phyloP scores from a whole-genome alignment of 2,888 invertebrate species.

The Eristalinus aeneus region DNA sequence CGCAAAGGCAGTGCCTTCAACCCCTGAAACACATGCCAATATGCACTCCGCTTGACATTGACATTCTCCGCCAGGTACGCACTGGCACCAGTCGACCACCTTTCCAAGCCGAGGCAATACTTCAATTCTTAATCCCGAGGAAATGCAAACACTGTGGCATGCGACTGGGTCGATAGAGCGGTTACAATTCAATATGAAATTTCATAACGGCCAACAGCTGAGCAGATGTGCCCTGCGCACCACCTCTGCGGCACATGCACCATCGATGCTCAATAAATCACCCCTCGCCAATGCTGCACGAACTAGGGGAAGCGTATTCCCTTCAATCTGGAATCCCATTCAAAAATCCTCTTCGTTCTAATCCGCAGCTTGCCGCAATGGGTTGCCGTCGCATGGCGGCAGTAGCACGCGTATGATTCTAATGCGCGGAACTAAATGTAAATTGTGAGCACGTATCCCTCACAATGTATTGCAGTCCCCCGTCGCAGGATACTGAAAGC shows the following conservation, averaged over 20 bases:
- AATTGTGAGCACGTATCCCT: constrained; percentile 59
- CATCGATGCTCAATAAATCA: constrained; percentile 61
- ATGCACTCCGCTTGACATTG: background rate
- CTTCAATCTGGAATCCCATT: background rate
- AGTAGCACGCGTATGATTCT: constrained; percentile 52
- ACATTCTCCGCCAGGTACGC: background rate
- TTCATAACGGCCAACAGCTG: constrained; percentile 66
- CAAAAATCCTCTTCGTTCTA: constrained; percentile 32
- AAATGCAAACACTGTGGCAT: constrained; percentile 29
- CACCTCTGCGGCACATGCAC: constrained; percentile 20
- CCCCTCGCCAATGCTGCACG: constrained; percentile 33
- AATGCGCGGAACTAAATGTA: constrained; percentile 60
- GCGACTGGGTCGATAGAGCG: background rate
- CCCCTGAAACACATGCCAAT: constrained; percentile 10
- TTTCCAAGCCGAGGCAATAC: constrained; percentile 9
- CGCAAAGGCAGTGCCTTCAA: constrained; percentile 5
- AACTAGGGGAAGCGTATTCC: background rate
- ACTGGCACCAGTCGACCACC: background rate
- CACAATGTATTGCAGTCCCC: constrained; percentile 27
- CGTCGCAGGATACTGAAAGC: constrained; percentile 18
- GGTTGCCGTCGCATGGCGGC: background rate
- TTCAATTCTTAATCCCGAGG: constrained; percentile 48
- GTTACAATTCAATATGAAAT: constrained; percentile 27
- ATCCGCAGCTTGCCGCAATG: constrained; percentile 22
- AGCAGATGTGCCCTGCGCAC: constrained; percentile 50